Conservation (phyloP, 2,888 invertebrate species). For the Iphiclides podalirius region DNA sequence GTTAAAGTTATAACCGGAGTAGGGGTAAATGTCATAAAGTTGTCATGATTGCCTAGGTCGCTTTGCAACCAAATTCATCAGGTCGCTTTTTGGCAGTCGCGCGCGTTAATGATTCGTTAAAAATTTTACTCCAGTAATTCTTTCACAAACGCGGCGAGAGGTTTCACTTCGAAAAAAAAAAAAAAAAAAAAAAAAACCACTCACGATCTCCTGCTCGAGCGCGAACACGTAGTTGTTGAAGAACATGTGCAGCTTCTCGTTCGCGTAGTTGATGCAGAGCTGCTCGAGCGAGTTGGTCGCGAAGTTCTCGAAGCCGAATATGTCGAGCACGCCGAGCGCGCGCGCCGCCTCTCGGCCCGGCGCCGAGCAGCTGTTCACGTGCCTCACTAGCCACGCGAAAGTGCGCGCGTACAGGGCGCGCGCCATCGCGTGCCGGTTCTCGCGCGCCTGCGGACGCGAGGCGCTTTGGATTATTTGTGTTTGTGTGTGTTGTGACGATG, state of each 20-base stretch:
- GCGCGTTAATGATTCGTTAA: too few species aligned
- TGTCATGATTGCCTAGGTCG: too few species aligned
- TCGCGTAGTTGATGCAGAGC: slow-evolving; percentile 95
- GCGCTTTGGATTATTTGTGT: too few species aligned
- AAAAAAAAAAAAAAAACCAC: slow-evolving; percentile 68
- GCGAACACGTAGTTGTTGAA: slow-evolving; percentile 98
- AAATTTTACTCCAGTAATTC: too few species aligned
- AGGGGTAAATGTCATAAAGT: too few species aligned
- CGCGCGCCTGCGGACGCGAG: slow-evolving; percentile 87
- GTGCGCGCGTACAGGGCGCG: slow-evolving; percentile 94
- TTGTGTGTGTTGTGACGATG: too few species aligned
- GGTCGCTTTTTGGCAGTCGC: too few species aligned
- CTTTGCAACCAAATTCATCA: too few species aligned
- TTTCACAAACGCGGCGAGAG: too few species aligned
- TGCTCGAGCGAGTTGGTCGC: slow-evolving; percentile 94
- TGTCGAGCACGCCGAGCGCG: slow-evolving; percentile 93
- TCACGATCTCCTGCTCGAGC: slow-evolving; percentile 94
- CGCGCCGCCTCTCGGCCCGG: slow-evolving; percentile 88
- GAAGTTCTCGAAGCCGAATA: slow-evolving; percentile 97
- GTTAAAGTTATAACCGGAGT: too few species aligned
- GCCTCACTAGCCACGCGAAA: slow-evolving; percentile 95
- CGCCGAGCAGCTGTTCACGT: slow-evolving; percentile 95
- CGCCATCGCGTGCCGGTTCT: slow-evolving; percentile 96
- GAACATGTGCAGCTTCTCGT: slow-evolving; percentile 96
- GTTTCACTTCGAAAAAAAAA: too few species aligned